phyloP scores from a whole-genome alignment of 2,113 vertebrate genomes.

The Phalacrocorax brasilianus region DNA sequence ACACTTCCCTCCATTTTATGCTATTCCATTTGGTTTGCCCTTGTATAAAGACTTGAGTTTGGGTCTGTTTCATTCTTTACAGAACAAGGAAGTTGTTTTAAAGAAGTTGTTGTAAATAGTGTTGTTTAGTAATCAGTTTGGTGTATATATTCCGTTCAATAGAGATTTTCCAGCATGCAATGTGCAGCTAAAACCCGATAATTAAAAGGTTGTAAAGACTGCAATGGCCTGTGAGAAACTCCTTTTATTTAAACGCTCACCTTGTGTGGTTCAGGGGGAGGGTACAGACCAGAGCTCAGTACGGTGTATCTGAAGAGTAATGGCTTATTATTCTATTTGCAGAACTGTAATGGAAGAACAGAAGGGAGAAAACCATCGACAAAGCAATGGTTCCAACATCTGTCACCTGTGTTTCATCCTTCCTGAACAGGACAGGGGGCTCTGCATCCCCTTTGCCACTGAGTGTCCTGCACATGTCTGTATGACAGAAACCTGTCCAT shows the following conservation, averaged over 20 bases:
- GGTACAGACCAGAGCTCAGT: background rate
- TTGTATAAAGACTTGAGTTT: background rate
- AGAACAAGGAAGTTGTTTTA: background rate
- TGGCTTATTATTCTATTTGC: background rate
- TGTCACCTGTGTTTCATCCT: background rate
- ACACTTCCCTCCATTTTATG: background rate
- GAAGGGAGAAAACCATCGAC: background rate
- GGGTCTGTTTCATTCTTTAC: background rate
- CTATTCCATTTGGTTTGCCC: background rate
- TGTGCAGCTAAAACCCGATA: background rate
- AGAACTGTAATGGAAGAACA: constrained; percentile 20
- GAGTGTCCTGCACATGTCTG: background rate
- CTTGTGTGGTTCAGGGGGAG: background rate
- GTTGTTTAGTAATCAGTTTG: background rate
- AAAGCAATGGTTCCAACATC: background rate
- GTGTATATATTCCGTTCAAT: background rate
- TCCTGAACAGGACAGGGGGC: background rate
- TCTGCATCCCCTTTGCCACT: background rate
- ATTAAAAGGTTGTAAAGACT: background rate
- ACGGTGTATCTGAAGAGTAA: background rate
- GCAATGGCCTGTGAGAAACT: background rate
- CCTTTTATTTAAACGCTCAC: background rate
- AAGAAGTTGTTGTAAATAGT: background rate
- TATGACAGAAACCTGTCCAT: background rate
- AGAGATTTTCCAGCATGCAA: background rate